Evolutionary conservation across 2,113 vertebrate species (phyloP).

Genomic region (Datnioides undecimradiatus): DNA sequence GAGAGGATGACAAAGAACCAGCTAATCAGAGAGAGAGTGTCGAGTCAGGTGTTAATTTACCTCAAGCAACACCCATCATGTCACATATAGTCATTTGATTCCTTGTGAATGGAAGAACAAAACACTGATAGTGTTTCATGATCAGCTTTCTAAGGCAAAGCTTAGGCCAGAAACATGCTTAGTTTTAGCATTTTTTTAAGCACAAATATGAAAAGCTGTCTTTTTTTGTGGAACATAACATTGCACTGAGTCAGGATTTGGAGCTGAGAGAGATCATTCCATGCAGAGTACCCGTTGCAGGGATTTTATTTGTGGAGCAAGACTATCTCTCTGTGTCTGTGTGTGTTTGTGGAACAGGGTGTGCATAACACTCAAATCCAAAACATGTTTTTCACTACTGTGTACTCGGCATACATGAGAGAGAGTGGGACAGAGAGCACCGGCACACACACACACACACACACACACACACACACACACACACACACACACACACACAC

Average conservation of each 20-base stretch:
- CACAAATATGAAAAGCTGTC: background rate
- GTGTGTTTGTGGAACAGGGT: slow-evolving; percentile 29
- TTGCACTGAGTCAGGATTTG: slow-evolving; percentile 19
- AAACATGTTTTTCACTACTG: slow-evolving; percentile 76
- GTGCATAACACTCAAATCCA: slow-evolving; percentile 38
- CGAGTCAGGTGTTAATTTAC: background rate
- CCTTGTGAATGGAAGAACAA: background rate
- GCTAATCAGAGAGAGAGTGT: too few relatives aligned
- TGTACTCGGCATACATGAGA: slow-evolving; percentile 36
- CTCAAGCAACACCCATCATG: background rate
- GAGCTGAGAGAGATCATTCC: slow-evolving; percentile 20
- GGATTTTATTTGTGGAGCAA: slow-evolving; percentile 48
- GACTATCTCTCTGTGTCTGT: background rate
- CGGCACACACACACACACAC: background rate
- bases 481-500: slow-evolving; percentile 5
- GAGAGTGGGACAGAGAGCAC: slow-evolving; percentile 4
- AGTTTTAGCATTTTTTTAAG: background rate
- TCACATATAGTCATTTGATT: background rate
- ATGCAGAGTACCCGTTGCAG: background rate
- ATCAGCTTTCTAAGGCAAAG: too few relatives aligned
- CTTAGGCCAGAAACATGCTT: background rate
- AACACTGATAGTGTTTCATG: too few relatives aligned
- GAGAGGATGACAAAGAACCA: too few relatives aligned
- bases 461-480: slow-evolving; percentile 9
- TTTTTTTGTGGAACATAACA: slow-evolving; percentile 2